Evolutionary conservation across 2,797 vertebrate species (phyloP).

Genomic region (Myripristis murdjan): DNA sequence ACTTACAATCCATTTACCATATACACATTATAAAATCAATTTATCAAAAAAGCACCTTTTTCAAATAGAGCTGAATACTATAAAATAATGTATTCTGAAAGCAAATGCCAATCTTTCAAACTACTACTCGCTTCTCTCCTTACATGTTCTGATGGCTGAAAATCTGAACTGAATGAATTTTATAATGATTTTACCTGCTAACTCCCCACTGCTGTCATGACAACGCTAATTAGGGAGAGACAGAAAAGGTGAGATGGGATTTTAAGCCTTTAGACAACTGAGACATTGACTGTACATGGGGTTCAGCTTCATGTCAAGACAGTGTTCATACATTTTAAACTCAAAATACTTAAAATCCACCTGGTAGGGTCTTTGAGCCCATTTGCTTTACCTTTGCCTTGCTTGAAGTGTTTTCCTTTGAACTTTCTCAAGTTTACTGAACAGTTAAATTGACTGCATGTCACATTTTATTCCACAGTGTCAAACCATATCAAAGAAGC

Average conservation of each 20-base stretch:
- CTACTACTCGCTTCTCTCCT: too few species aligned
- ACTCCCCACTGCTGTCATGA: not conserved
- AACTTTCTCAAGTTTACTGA: slow-evolving; percentile 51
- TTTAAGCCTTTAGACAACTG: not conserved
- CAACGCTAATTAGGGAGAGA: not conserved
- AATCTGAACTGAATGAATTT: not conserved
- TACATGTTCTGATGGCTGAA: not conserved
- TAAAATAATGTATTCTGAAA: too few species aligned
- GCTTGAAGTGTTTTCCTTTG: slow-evolving; percentile 26
- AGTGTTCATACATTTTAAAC: not conserved
- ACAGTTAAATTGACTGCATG: slow-evolving; percentile 67
- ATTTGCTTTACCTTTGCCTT: slow-evolving; percentile 6
- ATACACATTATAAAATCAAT: too few species aligned
- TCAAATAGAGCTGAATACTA: too few species aligned
- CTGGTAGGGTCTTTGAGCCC: not conserved
- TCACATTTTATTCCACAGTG: slow-evolving; percentile 69
- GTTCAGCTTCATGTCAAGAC: not conserved
- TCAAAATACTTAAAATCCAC: not conserved
- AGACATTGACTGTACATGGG: not conserved
- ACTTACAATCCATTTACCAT: too few species aligned
- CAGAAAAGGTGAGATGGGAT: not conserved
- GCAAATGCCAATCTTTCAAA: too few species aligned
- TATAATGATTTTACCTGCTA: not conserved
- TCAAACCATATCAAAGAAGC: slow-evolving; percentile 65
- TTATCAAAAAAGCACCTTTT: too few species aligned